Evolutionary conservation across 2,888 invertebrate genomes (phyloP), one percentile per base, ranked within the genome.

Genomic region (Theodoxus fluviatilis): DNA sequence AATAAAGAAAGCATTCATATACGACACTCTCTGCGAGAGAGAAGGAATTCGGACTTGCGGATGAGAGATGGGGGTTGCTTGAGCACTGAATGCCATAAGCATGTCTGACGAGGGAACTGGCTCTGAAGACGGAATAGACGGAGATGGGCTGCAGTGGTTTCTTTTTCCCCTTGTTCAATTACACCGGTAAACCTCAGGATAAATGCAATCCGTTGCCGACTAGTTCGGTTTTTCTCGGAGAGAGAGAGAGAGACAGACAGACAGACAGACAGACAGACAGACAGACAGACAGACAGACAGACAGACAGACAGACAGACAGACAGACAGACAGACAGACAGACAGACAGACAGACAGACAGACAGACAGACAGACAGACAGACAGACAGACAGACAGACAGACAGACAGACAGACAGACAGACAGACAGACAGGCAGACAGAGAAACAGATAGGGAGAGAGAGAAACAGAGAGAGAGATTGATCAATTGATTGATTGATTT

Each of bases 211-310:
- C n/a, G n/a, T n/a, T n/a, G n/a, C n/a, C n/a, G n/a, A 43, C 15
- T 43, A 43, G 9, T 43, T 43, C 12, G 59, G 7, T 31, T 59
- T 28, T 6, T 59, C 2, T 25, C 59, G 0, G 59, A 57, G 59
- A 59, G 59, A 59, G 59, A 28, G 59, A 59, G 59, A 59, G 59
- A 59, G 59, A 59, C 22, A 59, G 31, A 59, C 22, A 59, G 59
- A 59, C 6, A 59, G 59, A 59, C 22, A 59, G 59, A 25, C 6
- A 59, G 59, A 28, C 7, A 59, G 59, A 28, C 0, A 59, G 59
- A 28, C 0, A 59, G 59, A 59, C 6, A 28, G 25, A 59, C 25
- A 59, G 59, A 59, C 25, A 59, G 31, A 59, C 25, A 59, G 59
- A 59, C 25, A 59, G 25, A 59, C 25, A 59, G 31, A 59, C 22